These are phyloP conservation scores for Halictus ligatus DNA, from an alignment of 2,888 invertebrate species.

Conservation along the genomic window DNA sequence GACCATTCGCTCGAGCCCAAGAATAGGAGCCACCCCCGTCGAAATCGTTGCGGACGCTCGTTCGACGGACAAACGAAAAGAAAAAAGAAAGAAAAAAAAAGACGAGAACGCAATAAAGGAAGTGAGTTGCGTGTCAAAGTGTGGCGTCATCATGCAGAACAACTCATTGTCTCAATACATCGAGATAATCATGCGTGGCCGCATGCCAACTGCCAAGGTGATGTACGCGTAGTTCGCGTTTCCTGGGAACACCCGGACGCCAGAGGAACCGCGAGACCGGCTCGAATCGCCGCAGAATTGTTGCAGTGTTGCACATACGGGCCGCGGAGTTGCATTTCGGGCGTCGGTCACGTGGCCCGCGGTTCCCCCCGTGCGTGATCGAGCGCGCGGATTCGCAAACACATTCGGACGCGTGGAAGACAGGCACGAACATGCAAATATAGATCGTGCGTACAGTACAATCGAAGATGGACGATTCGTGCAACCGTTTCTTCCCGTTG, in stretches of 20 bases:
- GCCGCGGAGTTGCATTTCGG: conserved; percentile 6
- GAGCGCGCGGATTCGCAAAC: conserved; percentile 9
- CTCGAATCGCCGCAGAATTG: conserved; percentile 16
- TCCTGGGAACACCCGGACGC: conserved; percentile 50
- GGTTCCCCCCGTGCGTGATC: not conserved
- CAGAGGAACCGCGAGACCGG: conserved; percentile 22
- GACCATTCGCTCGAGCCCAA: not conserved
- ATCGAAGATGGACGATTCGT: conserved; percentile 24
- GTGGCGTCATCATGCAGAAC: conserved; percentile 72
- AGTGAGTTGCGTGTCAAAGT: conserved; percentile 61
- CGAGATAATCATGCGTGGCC: conserved; percentile 72
- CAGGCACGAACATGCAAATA: conserved; percentile 51
- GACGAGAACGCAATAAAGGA: conserved; percentile 5
- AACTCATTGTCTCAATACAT: conserved; percentile 58
- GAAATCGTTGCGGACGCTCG: conserved; percentile 50
- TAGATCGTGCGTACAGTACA: conserved; percentile 4
- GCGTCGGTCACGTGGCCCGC: conserved; percentile 26
- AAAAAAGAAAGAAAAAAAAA: not conserved
- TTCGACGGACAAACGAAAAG: conserved; percentile 26
- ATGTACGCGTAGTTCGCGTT: conserved; percentile 45
- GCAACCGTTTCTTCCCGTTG: conserved; percentile 10
- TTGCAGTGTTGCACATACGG: not conserved
- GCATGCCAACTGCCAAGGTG: conserved; percentile 71
- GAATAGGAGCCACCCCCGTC: not conserved
- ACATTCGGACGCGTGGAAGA: not conserved